Evolutionary conservation across 1,140 invertebrate species (phyloP).

Genomic region (Stenopsyche tienmushanensis): DNA sequence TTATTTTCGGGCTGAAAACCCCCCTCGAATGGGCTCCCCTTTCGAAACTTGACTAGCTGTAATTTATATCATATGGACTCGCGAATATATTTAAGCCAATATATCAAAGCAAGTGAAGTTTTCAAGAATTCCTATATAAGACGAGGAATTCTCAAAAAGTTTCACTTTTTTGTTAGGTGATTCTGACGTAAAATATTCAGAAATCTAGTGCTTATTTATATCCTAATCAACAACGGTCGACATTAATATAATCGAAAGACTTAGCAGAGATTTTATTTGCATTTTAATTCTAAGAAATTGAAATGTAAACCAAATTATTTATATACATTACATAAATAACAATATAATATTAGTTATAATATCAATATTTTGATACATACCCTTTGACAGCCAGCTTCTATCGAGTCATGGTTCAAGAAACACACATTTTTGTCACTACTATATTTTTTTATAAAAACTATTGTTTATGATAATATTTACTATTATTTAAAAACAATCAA

Average conservation of each 20-base stretch:
- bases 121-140: too few relatives aligned
- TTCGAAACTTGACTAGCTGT: constrained; percentile 1
- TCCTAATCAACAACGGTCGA: background rate
- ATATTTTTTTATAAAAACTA: too few relatives aligned
- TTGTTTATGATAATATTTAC: too few relatives aligned
- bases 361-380: too few relatives aligned
- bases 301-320: too few relatives aligned
- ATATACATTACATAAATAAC: background rate
- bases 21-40: background rate
- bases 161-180: background rate
- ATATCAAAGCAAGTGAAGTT: too few relatives aligned
- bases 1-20: constrained; percentile 25
- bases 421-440: too few relatives aligned
- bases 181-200: background rate
- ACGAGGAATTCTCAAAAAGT: background rate
- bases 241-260: background rate
- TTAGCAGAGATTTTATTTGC: background rate
- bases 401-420: too few relatives aligned
- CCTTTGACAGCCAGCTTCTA: too few relatives aligned
- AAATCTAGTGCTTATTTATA: background rate
- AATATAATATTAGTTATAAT: too few relatives aligned
- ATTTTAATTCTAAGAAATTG: too few relatives aligned
- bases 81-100: constrained; percentile 16
- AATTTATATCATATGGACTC: constrained; percentile 27
- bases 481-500: too few relatives aligned